phyloP scores from a whole-genome alignment of 2,113 vertebrate genomes.

The Setophaga kirtlandii region DNA sequence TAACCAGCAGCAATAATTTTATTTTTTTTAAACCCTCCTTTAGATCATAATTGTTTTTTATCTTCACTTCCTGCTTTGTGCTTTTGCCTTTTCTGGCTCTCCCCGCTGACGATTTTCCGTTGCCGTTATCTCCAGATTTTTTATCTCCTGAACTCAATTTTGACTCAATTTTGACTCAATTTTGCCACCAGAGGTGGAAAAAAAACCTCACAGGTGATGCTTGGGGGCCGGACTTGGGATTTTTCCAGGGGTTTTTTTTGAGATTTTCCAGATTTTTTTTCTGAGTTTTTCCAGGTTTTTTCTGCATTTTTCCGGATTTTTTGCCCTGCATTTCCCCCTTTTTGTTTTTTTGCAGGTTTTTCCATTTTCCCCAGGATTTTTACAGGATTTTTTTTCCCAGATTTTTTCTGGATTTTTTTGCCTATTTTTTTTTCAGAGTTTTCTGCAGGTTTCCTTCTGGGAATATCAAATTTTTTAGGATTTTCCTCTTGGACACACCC shows the following conservation, averaged over 20 bases:
- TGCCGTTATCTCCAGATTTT: neutral
- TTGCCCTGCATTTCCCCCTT: neutral
- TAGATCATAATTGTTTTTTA: neutral
- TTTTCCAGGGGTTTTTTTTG: neutral
- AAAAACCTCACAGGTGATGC: neutral
- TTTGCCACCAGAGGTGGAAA: neutral
- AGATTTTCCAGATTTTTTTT: no score
- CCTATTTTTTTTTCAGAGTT: no score
- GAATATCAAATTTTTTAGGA: neutral
- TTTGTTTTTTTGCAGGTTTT: neutral
- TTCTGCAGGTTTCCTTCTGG: neutral
- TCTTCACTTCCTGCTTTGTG: neutral
- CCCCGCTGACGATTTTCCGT: neutral
- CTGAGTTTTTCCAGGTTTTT: no score
- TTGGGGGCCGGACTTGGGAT: neutral
- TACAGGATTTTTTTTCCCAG: fast-evolving
- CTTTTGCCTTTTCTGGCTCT: neutral
- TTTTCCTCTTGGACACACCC: neutral
- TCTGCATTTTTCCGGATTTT: neutral
- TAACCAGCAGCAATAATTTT: neutral
- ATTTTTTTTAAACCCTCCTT: neutral
- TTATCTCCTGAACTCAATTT: neutral
- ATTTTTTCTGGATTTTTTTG: no score
- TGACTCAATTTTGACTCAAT: neutral
- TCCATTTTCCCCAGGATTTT: neutral